Evolutionary conservation across 2,113 vertebrate species (phyloP), one percentile per base, ranked within the genome.

Genomic region (Pangasianodon gigas): DNA sequence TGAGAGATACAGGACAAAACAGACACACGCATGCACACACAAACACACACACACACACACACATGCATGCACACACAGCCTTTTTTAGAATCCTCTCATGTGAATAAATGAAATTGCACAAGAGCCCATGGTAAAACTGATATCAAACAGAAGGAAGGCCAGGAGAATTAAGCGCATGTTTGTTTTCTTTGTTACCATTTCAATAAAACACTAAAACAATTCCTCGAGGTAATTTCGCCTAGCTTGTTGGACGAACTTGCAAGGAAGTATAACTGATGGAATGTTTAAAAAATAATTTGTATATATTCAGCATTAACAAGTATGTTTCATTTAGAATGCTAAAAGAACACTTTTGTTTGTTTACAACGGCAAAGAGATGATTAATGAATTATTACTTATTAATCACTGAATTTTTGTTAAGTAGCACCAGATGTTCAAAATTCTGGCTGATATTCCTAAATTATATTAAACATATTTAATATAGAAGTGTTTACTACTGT

Each of bases 221-320:
- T 95, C 94, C 93, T 93, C 91, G 88, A 94, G 95, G 94, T 94
- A 92, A 82, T 93, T 91, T 87, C 91, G 51, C 83, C 87, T 91
- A 88, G 93, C 93, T 95, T 95, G 75, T 92, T 96, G 94, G 93
- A 94, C 84, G 90, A 91, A 92, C 92, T 94, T 94, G 89, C 93
- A 91, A 94, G 93, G 93, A 93, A 79, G 93, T 93, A 91, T 87
- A 88, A 92, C 92, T 92, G 91, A 85, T 92, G 93, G 90, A 91
- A 93, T 94, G 91, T 94, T 94, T 95, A 94, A 96, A 95, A 93
- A 93, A 96, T 95, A 21, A 94, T 95, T 95, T 95, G 94, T 95
- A 93, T 94, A 94, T 93, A 89, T 90, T 94, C 91, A 92, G 88
- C 89, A 93, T 91, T 94, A 95, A 95, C 93, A 95, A 94, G 94